Base-by-base conservation (phyloP, 1,140 invertebrate genomes). In the Andricus grossulariae region DNA sequence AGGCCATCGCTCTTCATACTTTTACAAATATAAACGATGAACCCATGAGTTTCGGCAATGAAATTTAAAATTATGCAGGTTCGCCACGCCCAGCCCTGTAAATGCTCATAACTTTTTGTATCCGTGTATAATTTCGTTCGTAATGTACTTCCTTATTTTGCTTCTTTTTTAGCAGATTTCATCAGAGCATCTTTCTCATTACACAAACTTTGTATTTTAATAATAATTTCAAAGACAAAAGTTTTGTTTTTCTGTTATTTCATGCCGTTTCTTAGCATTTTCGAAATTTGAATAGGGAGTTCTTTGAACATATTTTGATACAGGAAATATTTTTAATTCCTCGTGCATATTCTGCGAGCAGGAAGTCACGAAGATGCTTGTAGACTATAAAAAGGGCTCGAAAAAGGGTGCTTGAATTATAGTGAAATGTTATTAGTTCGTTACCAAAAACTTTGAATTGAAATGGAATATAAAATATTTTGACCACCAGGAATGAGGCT, bases 1-100 rank as follows among this genome's bases (percentile, higher is more conserved):
- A 66, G 60, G 21, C 15, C 60, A 32, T 66, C 25, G 60, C 39
- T 66, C 25, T 39, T 21, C 15, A 66, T 66, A 66, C 39, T 66
- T 66, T 66, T 66, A 45, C 60, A 45, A 66, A 16, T 66, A 32
- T 66, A 66, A 66, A 25, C 25, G 15, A 16, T 39, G 25, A 66
- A 39, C 16, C 32, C 13, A 32, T 66, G 15, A 66, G 8, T 66
- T 66, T 66, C 4, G 11, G 25, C 19, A 32, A 32, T 60, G 19
- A 60, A 60, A 60, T 60, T 39, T 60, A 10, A 57, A 57, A 25
- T 57, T 21, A 57, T 57, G 13, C 8, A 57, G 3, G 8, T 57
- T 57, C 19, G 3, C 2, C 19, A 55, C 18, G 18, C 18, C 19
- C 18, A 8, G 4, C 3, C 3, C 0, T 55, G 19, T 7, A 19